phyloP scores from a whole-genome alignment of 2,113 vertebrate genomes.

The Notarius quadriscutis region DNA sequence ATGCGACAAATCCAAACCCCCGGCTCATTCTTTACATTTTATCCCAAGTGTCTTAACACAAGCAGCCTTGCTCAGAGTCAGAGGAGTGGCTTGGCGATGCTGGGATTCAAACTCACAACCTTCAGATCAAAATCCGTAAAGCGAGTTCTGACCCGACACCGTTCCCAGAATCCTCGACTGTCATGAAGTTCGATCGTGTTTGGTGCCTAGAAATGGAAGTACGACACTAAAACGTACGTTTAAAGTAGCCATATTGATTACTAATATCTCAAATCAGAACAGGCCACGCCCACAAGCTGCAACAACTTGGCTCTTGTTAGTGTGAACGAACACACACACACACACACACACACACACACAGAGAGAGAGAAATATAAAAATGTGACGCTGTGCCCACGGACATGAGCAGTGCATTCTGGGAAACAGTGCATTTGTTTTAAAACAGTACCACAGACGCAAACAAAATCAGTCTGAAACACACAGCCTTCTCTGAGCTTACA shows the following conservation, averaged over 20 bases:
- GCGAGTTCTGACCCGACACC: neutral
- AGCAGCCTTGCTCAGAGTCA: neutral
- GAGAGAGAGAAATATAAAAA: too few relatives aligned
- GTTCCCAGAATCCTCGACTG: neutral
- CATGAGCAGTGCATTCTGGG: slow-evolving; percentile 45
- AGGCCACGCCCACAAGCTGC: neutral
- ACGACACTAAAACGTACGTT: neutral
- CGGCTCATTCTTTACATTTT: neutral
- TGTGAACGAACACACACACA: neutral
- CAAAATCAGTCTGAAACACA: neutral
- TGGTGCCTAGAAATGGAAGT: too few relatives aligned
- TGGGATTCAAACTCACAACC: neutral
- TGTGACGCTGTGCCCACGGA: neutral
- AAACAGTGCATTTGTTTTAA: slow-evolving; percentile 44
- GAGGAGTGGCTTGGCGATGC: neutral
- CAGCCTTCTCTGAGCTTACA: neutral
- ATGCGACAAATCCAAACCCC: neutral
- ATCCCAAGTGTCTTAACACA: neutral
- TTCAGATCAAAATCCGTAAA: neutral
- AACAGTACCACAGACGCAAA: slow-evolving; percentile 34
- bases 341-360: neutral
- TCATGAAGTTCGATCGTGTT: too few relatives aligned
- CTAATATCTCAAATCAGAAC: neutral
- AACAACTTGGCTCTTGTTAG: neutral
- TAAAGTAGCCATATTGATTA: neutral